These are phyloP conservation scores for Thaumetopoea pityocampa DNA, from an alignment of 1,140 invertebrate genomes.

Conservation along the genomic window DNA sequence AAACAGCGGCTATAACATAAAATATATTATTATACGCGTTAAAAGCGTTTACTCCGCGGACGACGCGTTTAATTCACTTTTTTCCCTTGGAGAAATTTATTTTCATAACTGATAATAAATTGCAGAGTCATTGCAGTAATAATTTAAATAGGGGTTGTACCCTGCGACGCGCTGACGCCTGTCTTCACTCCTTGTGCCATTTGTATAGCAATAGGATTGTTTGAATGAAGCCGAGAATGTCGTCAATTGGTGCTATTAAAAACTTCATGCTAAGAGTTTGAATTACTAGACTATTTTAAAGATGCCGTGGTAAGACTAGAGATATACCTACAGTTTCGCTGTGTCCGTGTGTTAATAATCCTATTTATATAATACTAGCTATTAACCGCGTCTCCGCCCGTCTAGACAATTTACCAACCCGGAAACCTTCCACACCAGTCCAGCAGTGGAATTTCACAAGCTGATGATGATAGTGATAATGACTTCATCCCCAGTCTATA, in stretches of 20 bases:
- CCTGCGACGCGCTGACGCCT: slow-evolving; percentile 20
- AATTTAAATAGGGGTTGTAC: slow-evolving; percentile 36
- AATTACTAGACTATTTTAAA: not conserved
- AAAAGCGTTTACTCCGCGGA: slow-evolving; percentile 34
- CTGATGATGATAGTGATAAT: no score
- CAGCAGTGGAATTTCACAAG: no score
- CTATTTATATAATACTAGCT: no score
- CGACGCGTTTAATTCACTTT: slow-evolving; percentile 49
- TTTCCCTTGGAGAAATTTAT: slow-evolving; percentile 50
- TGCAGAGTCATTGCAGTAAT: slow-evolving; percentile 62
- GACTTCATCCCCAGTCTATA: no score
- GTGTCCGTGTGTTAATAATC: no score
- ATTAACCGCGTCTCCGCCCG: no score
- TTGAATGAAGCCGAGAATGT: slow-evolving; percentile 12
- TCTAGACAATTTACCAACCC: no score
- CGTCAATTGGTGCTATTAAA: slow-evolving; percentile 7
- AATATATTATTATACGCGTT: slow-evolving; percentile 47
- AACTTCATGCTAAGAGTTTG: slow-evolving; percentile 3
- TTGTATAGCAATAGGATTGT: not conserved
- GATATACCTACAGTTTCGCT: no score
- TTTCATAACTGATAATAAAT: slow-evolving; percentile 67
- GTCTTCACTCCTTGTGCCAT: not conserved
- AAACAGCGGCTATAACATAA: slow-evolving; percentile 25
- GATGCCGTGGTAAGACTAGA: no score
- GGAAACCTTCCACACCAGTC: no score